Evolutionary conservation across 1,140 invertebrate genomes (phyloP), one percentile per base, ranked within the genome.

Genomic region (Drosophila bocki): DNA sequence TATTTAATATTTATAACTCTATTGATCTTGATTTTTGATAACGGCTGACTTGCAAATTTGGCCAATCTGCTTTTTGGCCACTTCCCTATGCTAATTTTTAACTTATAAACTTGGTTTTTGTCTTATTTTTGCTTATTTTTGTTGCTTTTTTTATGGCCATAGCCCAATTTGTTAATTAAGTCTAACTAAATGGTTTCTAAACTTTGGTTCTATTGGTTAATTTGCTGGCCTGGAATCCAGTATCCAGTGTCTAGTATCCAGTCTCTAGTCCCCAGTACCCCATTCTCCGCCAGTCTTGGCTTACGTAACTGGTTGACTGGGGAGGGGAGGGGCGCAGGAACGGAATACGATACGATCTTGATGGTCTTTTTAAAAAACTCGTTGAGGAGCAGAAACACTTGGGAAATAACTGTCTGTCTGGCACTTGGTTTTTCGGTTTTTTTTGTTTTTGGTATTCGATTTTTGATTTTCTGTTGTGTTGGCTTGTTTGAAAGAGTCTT

Each of bases 51-150:
- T 71, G 65, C 68, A 71, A 71, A 71, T 71, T 71, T 11, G n/a
- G 11, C 5, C 12, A 33, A 26, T 33, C 13, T 17, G 3, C 22
- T 45, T 39, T 45, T 35, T 15, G 37, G 22, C 37, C 19, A 72
- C 48, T 72, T 72, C 69, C 69, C 57, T 59, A 72, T 72, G 69
- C 69, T 72, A 72, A 29, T 29, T 29, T 29, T 29, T 29, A 29
- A 29, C 26, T 29, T 29, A 6, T 29, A 29, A 29, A 29, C 26
- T 29, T 29, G 5, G 26, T 29, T 26, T 29, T 29, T 29, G 5
- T 29, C 26, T 29, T 29, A 29, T 29, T 7, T 29, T 29, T 5
- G 22, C 22, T 6, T n/a, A n/a, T 29, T 6, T 7, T 29, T 29
- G 26, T 33, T 35, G 41, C 48, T 51, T 15, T 47, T 56, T 69